Evolutionary conservation across 2,797 vertebrate genomes (phyloP), one percentile per base, ranked within the genome.

Genomic region (Pantherophis vulpinus): DNA sequence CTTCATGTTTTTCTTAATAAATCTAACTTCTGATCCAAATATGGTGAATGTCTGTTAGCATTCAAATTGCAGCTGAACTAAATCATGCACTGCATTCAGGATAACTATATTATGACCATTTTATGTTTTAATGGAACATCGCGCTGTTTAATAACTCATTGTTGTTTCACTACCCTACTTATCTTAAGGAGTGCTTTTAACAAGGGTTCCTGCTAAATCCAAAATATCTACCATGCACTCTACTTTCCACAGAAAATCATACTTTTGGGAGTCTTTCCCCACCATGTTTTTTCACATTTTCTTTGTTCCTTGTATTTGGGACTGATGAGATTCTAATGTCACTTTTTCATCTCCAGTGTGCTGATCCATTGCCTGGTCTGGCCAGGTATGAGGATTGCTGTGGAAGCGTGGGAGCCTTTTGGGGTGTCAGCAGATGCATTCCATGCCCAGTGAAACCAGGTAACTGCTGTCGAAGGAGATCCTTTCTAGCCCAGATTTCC

Each of bases 381-480:
- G 98, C 98, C 93, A 98, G 98, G 97, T 98, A 99, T 95, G 99
- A 99, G 90, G 99, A 99, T 96, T 99, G 99, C 97, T 99, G 99
- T 8, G 98, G 98, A 96, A 99, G 99, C 5, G 98, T 99, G 94
- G 99, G 99, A 20, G 97, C 98, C 94, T 98, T 99, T 94, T 99
- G 99, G 99, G 99, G 99, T 89, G 51, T 97, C n/a, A 98, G 98
- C 96, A 97, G 96, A 97, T 97, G 99, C 97, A 98, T 98, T 74
- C 98, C 98, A 94, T 97, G 99, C 96, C 98, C 99, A 56, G 97
- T 96, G 29, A 99, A 98, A 97, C 98, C 98, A 98, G 98, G 99
- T 99, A 97, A 97, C 98, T 98, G 83, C 93, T 94, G 59, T 0
- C 0, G 90, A 7, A 25, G 32, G 59, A 74, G n/a, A 63, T 32